These are phyloP conservation scores for Entosphenus tridentatus DNA, from an alignment of 2,113 vertebrate species.

Conservation along the genomic window DNA sequence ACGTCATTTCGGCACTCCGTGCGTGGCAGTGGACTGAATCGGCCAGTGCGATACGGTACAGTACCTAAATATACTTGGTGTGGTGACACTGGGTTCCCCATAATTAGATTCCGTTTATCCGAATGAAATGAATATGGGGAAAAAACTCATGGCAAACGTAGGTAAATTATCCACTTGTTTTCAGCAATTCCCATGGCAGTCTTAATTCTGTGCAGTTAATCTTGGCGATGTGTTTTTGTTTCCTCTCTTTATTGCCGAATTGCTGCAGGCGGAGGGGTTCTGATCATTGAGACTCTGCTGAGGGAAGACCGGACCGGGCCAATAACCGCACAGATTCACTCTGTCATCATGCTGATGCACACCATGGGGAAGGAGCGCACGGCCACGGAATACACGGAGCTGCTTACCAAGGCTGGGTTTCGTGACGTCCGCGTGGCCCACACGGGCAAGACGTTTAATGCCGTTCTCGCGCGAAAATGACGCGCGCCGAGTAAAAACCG, in stretches of 20 bases:
- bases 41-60: too few relatives aligned
- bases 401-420: slow-evolving; percentile 40
- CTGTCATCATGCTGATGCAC: slow-evolving; percentile 61
- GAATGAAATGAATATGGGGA: background rate
- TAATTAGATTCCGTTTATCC: background rate
- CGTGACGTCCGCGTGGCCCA: slow-evolving; percentile 16
- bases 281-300: slow-evolving; percentile 41
- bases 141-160: too few relatives aligned
- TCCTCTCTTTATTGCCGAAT: background rate
- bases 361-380: slow-evolving; percentile 46
- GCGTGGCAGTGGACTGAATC: background rate
- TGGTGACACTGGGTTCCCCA: background rate
- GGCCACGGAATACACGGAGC: slow-evolving; percentile 24
- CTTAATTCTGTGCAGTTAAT: background rate
- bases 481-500: too few relatives aligned
- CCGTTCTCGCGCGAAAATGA: slow-evolving; percentile 33
- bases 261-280: slow-evolving; percentile 29
- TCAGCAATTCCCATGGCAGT: background rate
- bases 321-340: slow-evolving; percentile 33
- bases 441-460: slow-evolving; percentile 40
- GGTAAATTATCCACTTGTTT: too few relatives aligned
- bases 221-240: background rate
- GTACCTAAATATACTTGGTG: too few relatives aligned
- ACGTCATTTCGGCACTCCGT: too few relatives aligned
- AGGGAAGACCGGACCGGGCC: slow-evolving; percentile 36